Base-by-base conservation (phyloP, 2,888 invertebrate species). In the Koerneria pararmatus region DNA sequence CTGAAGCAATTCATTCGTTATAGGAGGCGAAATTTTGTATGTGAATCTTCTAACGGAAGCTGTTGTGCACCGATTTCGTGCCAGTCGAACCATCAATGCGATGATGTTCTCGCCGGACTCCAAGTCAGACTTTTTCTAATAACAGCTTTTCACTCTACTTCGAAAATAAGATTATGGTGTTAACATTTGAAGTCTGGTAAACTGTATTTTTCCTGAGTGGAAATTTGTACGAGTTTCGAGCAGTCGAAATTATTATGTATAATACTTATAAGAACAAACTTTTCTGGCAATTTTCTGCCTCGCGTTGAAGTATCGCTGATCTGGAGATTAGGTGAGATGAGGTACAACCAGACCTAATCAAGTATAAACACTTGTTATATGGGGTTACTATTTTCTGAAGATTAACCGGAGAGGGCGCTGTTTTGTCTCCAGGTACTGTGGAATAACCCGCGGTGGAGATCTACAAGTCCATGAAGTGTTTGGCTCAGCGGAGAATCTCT, bases 81-180 rank as follows among this genome's bases (percentile, higher is more conserved):
- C 95, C 83, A 90, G 90, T 79, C 87, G 89, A 66, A 88, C 88
- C 71, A 89, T 93, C 0, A 88, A 88, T 74, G 89, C 89, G 61
- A 88, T 95, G 0, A 89, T 89, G 80, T 98, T 97, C 85, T 95
- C 95, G 82, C 95, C 95, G 0, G 90, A 95, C 87, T 93, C 94
- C 29, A 90, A 89, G 86, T 90, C 79, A 78, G 83, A 66, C 19
- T 22, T 59, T 53, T 59, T 5, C 56, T 62, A 48, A 15, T 8
- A 15, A 41, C 8, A 41, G 15, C 11, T 41, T 11, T 15, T 8
- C 41, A 41, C 11, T 8, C 8, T 8, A 41, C 8, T 41, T 8
- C 41, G 41, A 41, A 41, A 41, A 41, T 41, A 15, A 15, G 41
- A 41, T 8, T 41, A 41, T 11, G 41, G 41, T 8, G 41, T 41